Evolutionary conservation across 2,797 vertebrate species (phyloP), one percentile per base, ranked within the genome.

Genomic region (Accipiter superciliosus): DNA sequence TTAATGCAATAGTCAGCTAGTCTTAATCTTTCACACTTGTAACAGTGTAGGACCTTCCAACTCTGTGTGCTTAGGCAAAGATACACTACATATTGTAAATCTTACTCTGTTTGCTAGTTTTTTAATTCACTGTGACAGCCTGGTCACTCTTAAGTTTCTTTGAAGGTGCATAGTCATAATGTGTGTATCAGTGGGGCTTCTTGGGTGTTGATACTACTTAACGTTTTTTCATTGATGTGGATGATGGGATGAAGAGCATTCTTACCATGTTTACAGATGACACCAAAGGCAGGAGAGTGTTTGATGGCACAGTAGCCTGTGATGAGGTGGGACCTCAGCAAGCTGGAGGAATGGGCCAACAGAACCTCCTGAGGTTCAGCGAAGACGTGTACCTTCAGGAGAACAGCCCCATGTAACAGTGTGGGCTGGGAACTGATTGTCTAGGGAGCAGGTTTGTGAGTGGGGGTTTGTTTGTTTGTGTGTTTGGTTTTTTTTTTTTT

Each of bases 351-450:
- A 21, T 35, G 50, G 50, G 9, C 47, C 37, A 37, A 26, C 18
- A 79, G 44, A 83, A 55, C 31, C 14, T 82, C 24, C 3, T 24
- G 39, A 71, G 8, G 16, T 85, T 67, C 53, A 63, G 21, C 44
- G 67, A 55, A 31, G n/a, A 50, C 0, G 0, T 15, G 13, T 21
- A 39, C n/a, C 47, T 73, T 29, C 24, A 25, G 13, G 26, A 61
- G 71, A 63, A 15, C 21, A 76, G 33, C 19, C 11, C 28, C 10
- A 6, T 15, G 14, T 66, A 55, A 29, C 50, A 58, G 8, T 11
- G 19, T 59, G 67, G 58, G 21, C 52, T 85, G 53, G 49, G 55
- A 81, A 49, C 57, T 31, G 24, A 19, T 44, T 55, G 15, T 39
- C 25, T 11, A 25, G 22, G 59, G n/a, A 79, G 31, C 35, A 85